phyloP scores from a whole-genome alignment of 23 tunicate genomes.

The Diplosoma virens region DNA sequence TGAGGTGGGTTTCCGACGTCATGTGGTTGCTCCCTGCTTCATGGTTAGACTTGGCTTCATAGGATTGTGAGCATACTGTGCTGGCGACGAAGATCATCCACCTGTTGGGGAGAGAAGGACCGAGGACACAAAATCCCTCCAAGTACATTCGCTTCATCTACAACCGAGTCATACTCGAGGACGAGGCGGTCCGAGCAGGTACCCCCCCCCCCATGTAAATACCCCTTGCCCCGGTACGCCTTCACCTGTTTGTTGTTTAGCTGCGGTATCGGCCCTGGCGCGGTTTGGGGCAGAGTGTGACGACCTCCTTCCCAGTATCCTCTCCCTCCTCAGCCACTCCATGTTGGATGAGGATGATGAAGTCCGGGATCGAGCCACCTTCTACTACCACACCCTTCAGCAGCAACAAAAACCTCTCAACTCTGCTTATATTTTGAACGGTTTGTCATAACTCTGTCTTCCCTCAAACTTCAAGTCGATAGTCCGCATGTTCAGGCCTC shows the following conservation, averaged over 20 bases:
- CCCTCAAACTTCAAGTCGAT: neutral
- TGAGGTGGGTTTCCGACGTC: slow-evolving; percentile 45
- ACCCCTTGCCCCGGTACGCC: too few species aligned
- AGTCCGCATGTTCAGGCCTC: slow-evolving; percentile 74
- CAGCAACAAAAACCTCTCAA: slow-evolving; percentile 68
- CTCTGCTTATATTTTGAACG: slow-evolving; percentile 83
- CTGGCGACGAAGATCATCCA: slow-evolving; percentile 95
- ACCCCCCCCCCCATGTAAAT: neutral
- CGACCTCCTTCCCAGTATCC: slow-evolving; percentile 74
- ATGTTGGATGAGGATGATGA: slow-evolving; percentile 99
- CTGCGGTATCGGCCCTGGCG: slow-evolving; percentile 93
- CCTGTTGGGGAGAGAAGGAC: slow-evolving; percentile 92
- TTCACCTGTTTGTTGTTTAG: slow-evolving; percentile 22
- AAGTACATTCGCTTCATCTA: slow-evolving; percentile 96
- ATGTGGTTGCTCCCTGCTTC: neutral
- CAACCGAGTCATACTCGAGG: slow-evolving; percentile 93
- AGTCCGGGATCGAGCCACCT: slow-evolving; percentile 97
- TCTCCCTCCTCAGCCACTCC: slow-evolving; percentile 81
- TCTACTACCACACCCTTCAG: slow-evolving; percentile 71
- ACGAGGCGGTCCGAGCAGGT: slow-evolving; percentile 92
- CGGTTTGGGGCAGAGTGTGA: slow-evolving; percentile 93
- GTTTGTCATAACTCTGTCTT: slow-evolving; percentile 13
- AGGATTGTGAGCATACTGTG: slow-evolving; percentile 98
- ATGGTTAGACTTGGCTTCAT: neutral
- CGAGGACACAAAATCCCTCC: slow-evolving; percentile 85